Conservation (phyloP, 2,113 vertebrate genomes). For the Mastomys coucha region DNA sequence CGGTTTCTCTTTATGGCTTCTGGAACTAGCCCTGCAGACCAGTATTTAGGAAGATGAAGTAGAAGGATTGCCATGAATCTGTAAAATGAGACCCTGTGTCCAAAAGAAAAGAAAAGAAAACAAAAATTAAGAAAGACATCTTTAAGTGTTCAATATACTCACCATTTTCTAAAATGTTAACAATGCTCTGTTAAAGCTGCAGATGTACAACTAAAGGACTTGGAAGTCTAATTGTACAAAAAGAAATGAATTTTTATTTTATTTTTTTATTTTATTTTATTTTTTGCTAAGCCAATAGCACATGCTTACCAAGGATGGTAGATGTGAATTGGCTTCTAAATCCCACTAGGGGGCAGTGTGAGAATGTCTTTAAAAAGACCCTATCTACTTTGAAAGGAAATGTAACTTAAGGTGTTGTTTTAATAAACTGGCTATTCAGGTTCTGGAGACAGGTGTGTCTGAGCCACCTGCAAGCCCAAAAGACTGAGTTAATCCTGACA, state of each 20-base stretch:
- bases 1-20: no score
- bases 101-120: background rate
- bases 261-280: background rate
- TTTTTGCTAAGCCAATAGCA: background rate
- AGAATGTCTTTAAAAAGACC: background rate
- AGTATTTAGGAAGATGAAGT: background rate
- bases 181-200: background rate
- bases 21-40: background rate
- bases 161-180: background rate
- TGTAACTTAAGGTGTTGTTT: slow-evolving; percentile 26
- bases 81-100: background rate
- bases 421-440: background rate
- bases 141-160: background rate
- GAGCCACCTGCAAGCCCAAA: background rate
- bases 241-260: background rate
- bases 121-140: background rate
- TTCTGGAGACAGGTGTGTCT: background rate
- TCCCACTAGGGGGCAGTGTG: slow-evolving; percentile 68
- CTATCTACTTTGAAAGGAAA: slow-evolving; percentile 20
- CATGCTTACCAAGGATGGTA: background rate
- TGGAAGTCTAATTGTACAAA: background rate
- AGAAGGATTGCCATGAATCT: background rate
- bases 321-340: background rate
- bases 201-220: background rate
- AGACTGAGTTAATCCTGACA: background rate